These are phyloP conservation scores for Pygoscelis adeliae DNA, from an alignment of 2,113 vertebrate species.

Conservation along the genomic window DNA sequence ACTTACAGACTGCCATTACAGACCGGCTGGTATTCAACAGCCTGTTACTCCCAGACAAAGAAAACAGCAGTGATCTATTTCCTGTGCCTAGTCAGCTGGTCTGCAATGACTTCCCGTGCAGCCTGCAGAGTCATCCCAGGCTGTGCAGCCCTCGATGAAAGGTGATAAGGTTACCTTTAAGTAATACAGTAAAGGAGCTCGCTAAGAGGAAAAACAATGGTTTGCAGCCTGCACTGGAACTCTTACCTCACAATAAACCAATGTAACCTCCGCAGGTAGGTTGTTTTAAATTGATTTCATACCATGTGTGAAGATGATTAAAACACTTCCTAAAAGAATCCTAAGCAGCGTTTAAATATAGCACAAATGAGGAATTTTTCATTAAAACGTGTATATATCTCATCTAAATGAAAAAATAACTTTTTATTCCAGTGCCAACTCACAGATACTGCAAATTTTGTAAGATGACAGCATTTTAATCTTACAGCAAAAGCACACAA, in stretches of 20 bases:
- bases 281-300: not conserved
- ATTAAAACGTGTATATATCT: accelerated
- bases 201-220: accelerated
- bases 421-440: not conserved
- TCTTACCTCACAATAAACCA: not conserved
- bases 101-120: not conserved
- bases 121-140: not conserved
- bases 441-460: no score
- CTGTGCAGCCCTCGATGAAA: not conserved
- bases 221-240: not conserved
- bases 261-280: not conserved
- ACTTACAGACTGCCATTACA: accelerated
- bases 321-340: not conserved
- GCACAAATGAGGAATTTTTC: accelerated
- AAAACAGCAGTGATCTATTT: accelerated
- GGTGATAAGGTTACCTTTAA: accelerated
- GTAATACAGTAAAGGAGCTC: no score
- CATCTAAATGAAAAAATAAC: not conserved
- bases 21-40: accelerated
- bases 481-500: not conserved
- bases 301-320: not conserved
- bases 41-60: accelerated
- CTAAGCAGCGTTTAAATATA: not conserved
- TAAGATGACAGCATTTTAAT: not conserved
- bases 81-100: not conserved